Evolutionary conservation across 1,140 invertebrate species (phyloP).

Genomic region (Solenopsis fugax): DNA sequence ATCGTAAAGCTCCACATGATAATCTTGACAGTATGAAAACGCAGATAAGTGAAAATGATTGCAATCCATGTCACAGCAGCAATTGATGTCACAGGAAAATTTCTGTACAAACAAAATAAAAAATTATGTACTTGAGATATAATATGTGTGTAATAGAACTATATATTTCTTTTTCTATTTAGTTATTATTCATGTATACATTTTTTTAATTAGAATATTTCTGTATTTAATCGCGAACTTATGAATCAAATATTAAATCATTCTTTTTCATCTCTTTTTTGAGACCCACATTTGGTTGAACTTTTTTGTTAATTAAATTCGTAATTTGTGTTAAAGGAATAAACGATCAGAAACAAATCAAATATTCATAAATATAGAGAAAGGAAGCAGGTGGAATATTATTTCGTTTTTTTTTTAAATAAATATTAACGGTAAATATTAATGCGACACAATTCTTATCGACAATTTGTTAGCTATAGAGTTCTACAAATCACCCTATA

Average conservation of each 20-base stretch:
- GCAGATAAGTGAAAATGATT: constrained; percentile 79
- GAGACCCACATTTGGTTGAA: too few relatives aligned
- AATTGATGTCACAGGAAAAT: constrained; percentile 83
- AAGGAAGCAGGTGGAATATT: too few relatives aligned
- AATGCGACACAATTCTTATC: too few relatives aligned
- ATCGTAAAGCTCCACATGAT: constrained; percentile 81
- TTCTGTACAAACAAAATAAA: constrained; percentile 68
- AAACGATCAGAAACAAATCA: too few relatives aligned
- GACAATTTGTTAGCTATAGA: too few relatives aligned
- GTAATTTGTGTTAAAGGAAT: too few relatives aligned
- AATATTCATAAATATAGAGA: too few relatives aligned
- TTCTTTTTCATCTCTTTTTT: too few relatives aligned
- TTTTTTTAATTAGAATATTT: background rate
- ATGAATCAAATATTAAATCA: background rate
- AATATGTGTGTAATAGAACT: background rate
- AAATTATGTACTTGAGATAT: constrained; percentile 4
- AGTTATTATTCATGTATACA: background rate
- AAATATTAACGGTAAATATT: too few relatives aligned
- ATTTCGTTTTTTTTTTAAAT: too few relatives aligned
- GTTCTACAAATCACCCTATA: too few relatives aligned
- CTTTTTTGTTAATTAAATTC: too few relatives aligned
- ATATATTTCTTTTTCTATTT: constrained; percentile 34
- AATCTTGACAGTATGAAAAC: constrained; percentile 82
- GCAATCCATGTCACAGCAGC: constrained; percentile 84
- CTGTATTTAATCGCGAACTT: background rate